phyloP scores from a whole-genome alignment of 2,113 vertebrate species.

The Bambusicola thoracicus region DNA sequence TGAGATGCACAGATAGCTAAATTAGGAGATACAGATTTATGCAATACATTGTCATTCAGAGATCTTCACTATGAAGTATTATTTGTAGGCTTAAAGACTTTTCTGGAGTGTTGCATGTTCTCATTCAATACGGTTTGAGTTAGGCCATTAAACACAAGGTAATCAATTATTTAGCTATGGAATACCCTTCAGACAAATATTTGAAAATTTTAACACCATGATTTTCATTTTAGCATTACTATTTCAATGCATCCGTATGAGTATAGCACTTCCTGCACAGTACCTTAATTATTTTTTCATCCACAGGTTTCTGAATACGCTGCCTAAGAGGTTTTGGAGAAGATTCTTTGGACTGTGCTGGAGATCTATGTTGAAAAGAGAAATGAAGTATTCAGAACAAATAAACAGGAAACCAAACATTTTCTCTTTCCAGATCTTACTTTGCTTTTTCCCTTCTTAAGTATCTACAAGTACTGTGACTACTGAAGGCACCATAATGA shows the following conservation, averaged over 20 bases:
- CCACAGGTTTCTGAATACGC: slow-evolving; percentile 77
- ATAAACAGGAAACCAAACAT: not conserved
- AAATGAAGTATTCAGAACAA: not conserved
- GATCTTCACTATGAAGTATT: not conserved
- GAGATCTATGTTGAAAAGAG: slow-evolving; percentile 81
- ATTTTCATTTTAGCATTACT: not conserved
- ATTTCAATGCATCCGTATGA: not conserved
- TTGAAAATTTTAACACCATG: not conserved
- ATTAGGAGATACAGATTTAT: not conserved
- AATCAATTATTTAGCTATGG: not conserved
- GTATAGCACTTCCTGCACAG: not conserved
- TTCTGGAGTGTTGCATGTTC: not conserved
- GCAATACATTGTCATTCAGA: not conserved
- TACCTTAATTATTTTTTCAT: slow-evolving; percentile 87
- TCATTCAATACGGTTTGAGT: not conserved
- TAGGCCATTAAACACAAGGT: not conserved
- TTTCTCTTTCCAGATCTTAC: not conserved
- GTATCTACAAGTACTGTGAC: not conserved
- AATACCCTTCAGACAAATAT: not conserved
- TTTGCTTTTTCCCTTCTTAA: not conserved
- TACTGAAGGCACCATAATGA: not conserved
- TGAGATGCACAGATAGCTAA: not conserved
- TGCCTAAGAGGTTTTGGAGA: slow-evolving; percentile 84
- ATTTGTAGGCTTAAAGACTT: not conserved
- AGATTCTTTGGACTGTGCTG: slow-evolving; percentile 76